phyloP scores from a whole-genome alignment of 2,113 vertebrate genomes.

The Alces alces region DNA sequence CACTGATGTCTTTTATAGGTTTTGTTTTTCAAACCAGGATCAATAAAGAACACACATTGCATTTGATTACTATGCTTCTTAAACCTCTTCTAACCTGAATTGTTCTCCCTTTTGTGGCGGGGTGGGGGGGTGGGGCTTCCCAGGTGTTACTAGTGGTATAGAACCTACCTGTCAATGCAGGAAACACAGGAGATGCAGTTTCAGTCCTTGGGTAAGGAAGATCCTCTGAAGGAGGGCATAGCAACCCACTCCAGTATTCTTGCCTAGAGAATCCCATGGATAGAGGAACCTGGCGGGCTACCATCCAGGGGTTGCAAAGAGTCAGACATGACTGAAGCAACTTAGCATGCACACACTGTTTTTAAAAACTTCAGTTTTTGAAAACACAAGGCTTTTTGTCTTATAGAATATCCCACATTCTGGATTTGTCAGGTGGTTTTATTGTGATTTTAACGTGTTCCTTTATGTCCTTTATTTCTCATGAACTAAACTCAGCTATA shows the following conservation, averaged over 20 bases:
- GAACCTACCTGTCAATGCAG: background rate
- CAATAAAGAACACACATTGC: background rate
- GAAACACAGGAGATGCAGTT: background rate
- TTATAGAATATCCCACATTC: background rate
- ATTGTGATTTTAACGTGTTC: background rate
- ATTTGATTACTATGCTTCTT: background rate
- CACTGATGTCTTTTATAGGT: background rate
- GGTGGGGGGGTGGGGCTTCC: fast-evolving
- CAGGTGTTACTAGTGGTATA: background rate
- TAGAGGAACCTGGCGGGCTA: background rate
- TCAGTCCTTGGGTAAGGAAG: background rate
- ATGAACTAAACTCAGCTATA: background rate
- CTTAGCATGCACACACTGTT: background rate
- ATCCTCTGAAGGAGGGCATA: background rate
- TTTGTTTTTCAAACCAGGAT: background rate
- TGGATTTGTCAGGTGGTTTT: background rate
- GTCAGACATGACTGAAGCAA: background rate
- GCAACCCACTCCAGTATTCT: background rate
- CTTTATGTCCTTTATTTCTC: background rate
- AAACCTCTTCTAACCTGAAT: background rate
- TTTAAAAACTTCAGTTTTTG: background rate
- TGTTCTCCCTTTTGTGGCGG: background rate
- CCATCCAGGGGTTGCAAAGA: background rate
- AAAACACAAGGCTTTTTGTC: background rate
- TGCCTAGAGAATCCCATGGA: background rate